Conservation (phyloP, 2,797 vertebrate genomes). For the Phalanger gymnotis region DNA sequence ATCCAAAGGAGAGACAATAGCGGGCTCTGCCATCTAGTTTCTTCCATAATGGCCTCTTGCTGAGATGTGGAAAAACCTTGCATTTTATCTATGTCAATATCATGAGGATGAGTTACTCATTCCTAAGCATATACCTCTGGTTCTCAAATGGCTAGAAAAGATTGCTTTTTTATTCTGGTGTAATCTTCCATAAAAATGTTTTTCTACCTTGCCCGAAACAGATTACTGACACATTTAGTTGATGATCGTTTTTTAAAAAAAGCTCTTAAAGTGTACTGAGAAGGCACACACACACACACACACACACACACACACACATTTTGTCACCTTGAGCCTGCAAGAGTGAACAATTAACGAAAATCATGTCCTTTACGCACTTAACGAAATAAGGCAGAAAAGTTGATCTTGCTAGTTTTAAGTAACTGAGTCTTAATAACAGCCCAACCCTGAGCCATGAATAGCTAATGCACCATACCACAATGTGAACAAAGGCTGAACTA, state of each 20-base stretch:
- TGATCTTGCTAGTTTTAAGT: not conserved
- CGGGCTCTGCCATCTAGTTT: not conserved
- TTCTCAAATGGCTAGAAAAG: conserved; percentile 36
- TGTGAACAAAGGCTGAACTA: not conserved
- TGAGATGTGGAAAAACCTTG: conserved; percentile 55
- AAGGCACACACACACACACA: not conserved
- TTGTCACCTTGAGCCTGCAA: not conserved
- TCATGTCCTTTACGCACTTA: not conserved
- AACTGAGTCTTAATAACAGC: not conserved
- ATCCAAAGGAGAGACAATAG: conserved; percentile 17
- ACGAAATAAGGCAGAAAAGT: not conserved
- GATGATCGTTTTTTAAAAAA: conserved; percentile 14
- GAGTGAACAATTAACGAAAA: conserved; percentile 31
- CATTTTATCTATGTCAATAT: conserved; percentile 35
- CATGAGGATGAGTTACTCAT: conserved; percentile 29
- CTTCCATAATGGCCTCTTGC: conserved; percentile 25
- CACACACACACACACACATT: not conserved
- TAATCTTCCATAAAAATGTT: conserved; percentile 56
- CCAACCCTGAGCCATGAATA: not conserved
- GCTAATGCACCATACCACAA: not conserved
- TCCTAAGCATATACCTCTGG: conserved; percentile 15
- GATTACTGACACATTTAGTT: not conserved
- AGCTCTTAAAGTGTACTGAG: not conserved
- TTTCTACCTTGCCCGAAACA: conserved; percentile 8
- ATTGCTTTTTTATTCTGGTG: conserved; percentile 20